These are phyloP conservation scores for Pomacea maculata DNA, from an alignment of 1,140 invertebrate species.

Conservation along the genomic window DNA sequence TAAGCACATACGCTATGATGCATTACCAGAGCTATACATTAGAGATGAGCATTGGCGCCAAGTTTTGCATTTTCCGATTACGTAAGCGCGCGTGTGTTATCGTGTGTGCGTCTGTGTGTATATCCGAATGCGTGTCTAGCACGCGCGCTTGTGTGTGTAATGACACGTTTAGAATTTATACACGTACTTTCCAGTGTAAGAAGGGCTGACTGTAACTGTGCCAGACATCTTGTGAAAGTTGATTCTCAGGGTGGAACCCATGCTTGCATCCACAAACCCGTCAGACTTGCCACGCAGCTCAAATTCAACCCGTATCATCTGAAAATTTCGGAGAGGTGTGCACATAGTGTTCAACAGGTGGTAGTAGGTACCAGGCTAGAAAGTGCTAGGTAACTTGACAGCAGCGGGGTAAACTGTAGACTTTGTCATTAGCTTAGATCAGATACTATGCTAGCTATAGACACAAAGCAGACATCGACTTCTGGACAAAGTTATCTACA, in stretches of 20 bases:
- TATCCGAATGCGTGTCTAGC: neutral
- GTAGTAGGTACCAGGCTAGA: no score
- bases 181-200: conserved; percentile 29
- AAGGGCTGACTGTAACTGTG: conserved; percentile 21
- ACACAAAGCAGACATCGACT: no score
- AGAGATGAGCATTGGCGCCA: no score
- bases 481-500: no score
- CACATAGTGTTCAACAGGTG: no score
- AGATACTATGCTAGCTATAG: no score
- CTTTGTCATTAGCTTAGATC: no score
- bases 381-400: no score
- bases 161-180: neutral
- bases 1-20: no score
- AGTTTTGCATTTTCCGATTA: no score
- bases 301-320: conserved; percentile 28
- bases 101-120: neutral
- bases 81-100: neutral
- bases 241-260: conserved; percentile 33
- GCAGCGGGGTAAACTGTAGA: no score
- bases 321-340: neutral
- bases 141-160: neutral
- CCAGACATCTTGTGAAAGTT: conserved; percentile 12
- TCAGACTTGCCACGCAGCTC: conserved; percentile 24
- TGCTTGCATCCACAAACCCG: conserved; percentile 39
- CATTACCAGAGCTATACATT: no score